Base-by-base conservation (phyloP, 92 coral and sea anemone genomes). In the Parazoanthus darwini region DNA sequence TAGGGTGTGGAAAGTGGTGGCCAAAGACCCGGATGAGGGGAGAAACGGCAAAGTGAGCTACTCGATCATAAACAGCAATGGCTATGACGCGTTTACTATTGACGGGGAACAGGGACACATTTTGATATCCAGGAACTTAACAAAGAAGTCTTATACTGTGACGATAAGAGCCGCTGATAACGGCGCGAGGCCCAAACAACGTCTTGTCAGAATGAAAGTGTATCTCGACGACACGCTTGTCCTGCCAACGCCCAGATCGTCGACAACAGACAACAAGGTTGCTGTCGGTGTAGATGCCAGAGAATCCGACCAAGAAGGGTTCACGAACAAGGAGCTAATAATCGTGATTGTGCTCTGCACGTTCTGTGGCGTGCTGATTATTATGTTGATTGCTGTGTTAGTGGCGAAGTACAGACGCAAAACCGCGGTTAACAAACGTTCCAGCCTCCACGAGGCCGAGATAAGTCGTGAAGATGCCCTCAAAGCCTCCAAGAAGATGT, bases 401-500 rank as follows among this genome's bases (percentile, higher is more conserved):
- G 54, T 91, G 65, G 22, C 90, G 56, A 88, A 85, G 65, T 93
- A 87, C 81, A 90, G 88, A 87, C 94, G 92, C 77, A 90, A 89
- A 86, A 83, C 88, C 25, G 78, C 88, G 0, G 70, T 73, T 38
- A 88, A 77, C 63, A 81, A 93, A 20, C 93, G 96, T n/a, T 73
- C 90, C 23, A 93, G 91, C 90, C 92, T 89, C 54, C 91, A 93
- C 35, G 98, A 95, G 68, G 94, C 98, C 3, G 98, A 94, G 51
- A 92, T 95, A 5, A 95, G 94, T 35, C 93, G 98, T 11, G 98
- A 95, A 79, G 93, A 92, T 26, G 98, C 98, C 58, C 86, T 95
- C 23, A 90, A 90, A 87, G 96, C 96, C 3, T 93, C 98, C n/a
- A 93, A 95, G 92, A 94, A 95, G 79, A 95, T 95, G 98, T 95